Evolutionary conservation across 2,888 invertebrate species (phyloP), one percentile per base, ranked within the genome.

Genomic region (Ophonus ardosiacus): DNA sequence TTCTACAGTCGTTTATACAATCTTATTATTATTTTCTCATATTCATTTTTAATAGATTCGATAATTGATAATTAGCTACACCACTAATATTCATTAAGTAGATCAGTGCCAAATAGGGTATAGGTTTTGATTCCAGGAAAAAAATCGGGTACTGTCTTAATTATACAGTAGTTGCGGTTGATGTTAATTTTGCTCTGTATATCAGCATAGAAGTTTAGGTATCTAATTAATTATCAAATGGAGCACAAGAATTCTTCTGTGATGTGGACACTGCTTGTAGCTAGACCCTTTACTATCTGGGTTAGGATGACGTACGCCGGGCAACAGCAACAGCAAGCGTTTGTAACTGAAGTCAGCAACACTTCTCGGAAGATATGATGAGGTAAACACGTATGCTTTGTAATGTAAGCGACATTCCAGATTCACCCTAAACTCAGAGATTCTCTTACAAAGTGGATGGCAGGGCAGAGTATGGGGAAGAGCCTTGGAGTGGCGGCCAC

Each of bases 341-440:
- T 78, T 78, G 76, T 56, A 78, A 78, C 56, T 78, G 56, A 57
- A 78, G 24, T n/a, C 57, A 18, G 13, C 76, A 78, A 78, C 76
- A 78, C 56, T 78, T 78, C 57, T 17, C 74, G 74, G 51, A 15
- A 18, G 51, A 78, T 78, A 78, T 78, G 76, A 78, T 78, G 76
- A 78, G 76, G 24, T 78, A 78, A 78, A 78, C 76, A 78, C 59
- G 83, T 15, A 71, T 38, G 61, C 83, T 83, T 83, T 82, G 81
- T 82, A 82, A 82, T 68, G 81, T 82, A 71, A 82, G 83, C 71
- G 61, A 57, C 57, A 83, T 82, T 81, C 81, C 68, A 81, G 68
- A 56, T 65, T 81, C 68, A 68, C 81, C 81, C 43, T 81, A 65
- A 81, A 81, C 81, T 56, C 57, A 24, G 71, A 83, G 71, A 71